A percentile compares a stretch with the other conserved stretches of the same genome.
These are phyloP conservation scores for Karalla daura DNA, from an alignment of 2,797 vertebrate species.

Conservation along the genomic window DNA sequence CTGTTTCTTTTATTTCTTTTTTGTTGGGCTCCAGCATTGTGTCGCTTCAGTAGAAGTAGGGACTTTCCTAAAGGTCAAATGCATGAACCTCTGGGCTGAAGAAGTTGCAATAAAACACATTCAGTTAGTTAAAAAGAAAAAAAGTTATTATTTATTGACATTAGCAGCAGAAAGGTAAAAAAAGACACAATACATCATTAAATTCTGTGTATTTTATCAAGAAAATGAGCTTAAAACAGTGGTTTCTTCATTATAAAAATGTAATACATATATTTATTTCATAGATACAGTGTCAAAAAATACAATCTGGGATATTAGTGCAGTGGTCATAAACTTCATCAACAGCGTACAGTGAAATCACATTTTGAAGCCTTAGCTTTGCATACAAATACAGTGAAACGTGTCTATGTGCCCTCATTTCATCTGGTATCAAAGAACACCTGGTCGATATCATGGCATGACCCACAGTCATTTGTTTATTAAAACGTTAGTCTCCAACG, in stretches of 20 bases:
- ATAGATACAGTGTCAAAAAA: slow-evolving; percentile 48
- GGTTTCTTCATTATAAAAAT: slow-evolving; percentile 2
- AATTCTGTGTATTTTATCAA: slow-evolving; percentile 43
- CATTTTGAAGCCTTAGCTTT: slow-evolving; percentile 28
- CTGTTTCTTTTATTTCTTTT: background rate
- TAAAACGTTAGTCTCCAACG: slow-evolving; percentile 14
- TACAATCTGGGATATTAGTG: slow-evolving; percentile 40
- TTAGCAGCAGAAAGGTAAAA: slow-evolving; percentile 1
- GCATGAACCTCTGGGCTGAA: background rate
- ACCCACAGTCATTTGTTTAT: slow-evolving; percentile 10
- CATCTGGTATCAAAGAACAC: background rate
- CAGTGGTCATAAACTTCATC: slow-evolving; percentile 40
- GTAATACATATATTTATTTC: slow-evolving; percentile 27
- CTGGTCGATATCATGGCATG: slow-evolving; percentile 10
- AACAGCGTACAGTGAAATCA: slow-evolving; percentile 34
- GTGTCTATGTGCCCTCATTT: slow-evolving; percentile 15
- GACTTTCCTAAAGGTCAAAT: background rate
- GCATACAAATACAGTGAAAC: slow-evolving; percentile 23
- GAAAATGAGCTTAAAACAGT: slow-evolving; percentile 20
- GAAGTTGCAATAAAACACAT: background rate
- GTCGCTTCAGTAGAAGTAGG: background rate
- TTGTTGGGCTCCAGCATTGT: background rate
- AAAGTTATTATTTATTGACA: background rate
- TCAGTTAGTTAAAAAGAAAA: background rate
- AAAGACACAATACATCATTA: slow-evolving; percentile 3